phyloP scores from a whole-genome alignment of 2,797 vertebrate species.

The Cossypha niveicapilla region DNA sequence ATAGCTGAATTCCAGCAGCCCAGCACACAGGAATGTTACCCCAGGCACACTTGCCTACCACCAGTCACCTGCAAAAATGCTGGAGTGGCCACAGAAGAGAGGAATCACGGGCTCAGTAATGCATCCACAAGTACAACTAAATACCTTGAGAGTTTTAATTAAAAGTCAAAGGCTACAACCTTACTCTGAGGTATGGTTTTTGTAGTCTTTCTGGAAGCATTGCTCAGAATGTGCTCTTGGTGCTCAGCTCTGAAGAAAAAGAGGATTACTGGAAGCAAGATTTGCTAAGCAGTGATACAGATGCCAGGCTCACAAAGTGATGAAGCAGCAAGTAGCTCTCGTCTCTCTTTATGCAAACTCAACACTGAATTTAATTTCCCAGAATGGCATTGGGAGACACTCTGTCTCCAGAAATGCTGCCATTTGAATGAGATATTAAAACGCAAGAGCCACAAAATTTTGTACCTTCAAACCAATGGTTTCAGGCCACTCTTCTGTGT shows the following conservation, averaged over 20 bases:
- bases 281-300: background rate
- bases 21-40: constrained; percentile 30
- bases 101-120: background rate
- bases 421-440: background rate
- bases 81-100: background rate
- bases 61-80: background rate
- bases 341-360: constrained; percentile 4
- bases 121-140: background rate
- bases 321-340: constrained; percentile 10
- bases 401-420: background rate
- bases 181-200: background rate
- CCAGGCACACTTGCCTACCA: background rate
- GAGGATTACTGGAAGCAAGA: constrained; percentile 2
- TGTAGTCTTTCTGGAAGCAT: background rate
- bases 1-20: constrained; percentile 4
- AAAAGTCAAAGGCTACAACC: background rate
- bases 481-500: background rate
- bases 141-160: background rate
- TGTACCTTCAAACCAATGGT: background rate
- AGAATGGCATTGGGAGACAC: background rate
- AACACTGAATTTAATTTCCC: background rate
- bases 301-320: background rate
- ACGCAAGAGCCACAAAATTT: background rate
- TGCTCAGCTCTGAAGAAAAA: background rate
- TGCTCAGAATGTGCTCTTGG: background rate